Base-by-base conservation (phyloP, 2,113 vertebrate species). In the Vombatus ursinus region DNA sequence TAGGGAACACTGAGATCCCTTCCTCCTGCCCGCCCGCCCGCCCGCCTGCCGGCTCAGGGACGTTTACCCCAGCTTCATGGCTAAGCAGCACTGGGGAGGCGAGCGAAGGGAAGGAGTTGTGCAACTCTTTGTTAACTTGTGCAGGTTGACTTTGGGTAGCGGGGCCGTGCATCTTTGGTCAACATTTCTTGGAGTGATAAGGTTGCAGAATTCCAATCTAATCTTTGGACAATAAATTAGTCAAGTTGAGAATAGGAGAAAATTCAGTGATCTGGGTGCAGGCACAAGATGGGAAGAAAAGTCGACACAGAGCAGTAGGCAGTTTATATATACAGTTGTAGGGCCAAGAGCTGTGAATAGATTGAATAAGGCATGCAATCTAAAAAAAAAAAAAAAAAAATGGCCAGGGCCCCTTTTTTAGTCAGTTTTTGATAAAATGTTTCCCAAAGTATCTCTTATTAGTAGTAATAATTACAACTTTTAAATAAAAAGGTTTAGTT, bases 121-220 rank as follows among this genome's bases (percentile, higher is more conserved):
- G 14, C 90, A 95, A 96, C 93, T 97, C 92, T 92, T 89, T 94
- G 93, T 91, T 91, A 96, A 98, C 97, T 98, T 97, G 96, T 94
- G 92, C 94, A 84, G 96, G 94, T 95, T 61, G 92, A 28, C 92
- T 95, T 91, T 50, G 8, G 10, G 91, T 94, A 44, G 90, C 37
- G 95, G 47, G 48, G 24, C 44, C 93, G n/a, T 92, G 68, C 90
- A 5, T 90, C 22, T 90, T 28, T 47, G n/a, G 68, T 54, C 49
- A 95, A n/a, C 47, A 28, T 97, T 92, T 96, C 26, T 12, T 50
- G 92, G 52, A 95, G 51, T 54, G 92, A 94, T 92, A n/a, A 93
- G 25, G 47, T 68, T 95, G 91, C 91, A 57, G 68, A 84, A n/a
- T 57, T 52, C 77, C 9, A 89, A 49, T 84, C n/a, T 44, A 4